Percentiles rank a stretch among this genome's conserved stretches.
These are phyloP conservation scores for Drosophila fulvimacula DNA, from an alignment of 2,888 invertebrate species.

Conservation along the genomic window DNA sequence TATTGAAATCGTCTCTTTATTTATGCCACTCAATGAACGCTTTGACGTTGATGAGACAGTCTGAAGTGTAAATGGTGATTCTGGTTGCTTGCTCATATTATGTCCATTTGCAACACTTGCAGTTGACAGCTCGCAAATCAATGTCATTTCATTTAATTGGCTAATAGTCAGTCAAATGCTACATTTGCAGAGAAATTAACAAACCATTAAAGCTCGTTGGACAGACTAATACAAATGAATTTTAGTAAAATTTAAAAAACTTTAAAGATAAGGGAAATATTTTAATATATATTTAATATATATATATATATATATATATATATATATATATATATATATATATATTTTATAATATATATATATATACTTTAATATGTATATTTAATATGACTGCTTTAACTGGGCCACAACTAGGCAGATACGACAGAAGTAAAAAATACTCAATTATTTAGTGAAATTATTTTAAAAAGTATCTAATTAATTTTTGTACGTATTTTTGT, in stretches of 20 bases:
- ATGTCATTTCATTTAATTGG: slow-evolving; percentile 15
- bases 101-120: slow-evolving; percentile 35
- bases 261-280: too few relatives aligned
- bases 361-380: too few relatives aligned
- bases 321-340: too few relatives aligned
- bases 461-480: too few relatives aligned
- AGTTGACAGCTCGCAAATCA: slow-evolving; percentile 24
- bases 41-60: slow-evolving; percentile 17
- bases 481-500: too few relatives aligned
- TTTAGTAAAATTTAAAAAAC: neutral
- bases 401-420: too few relatives aligned
- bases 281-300: too few relatives aligned
- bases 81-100: neutral
- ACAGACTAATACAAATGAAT: neutral
- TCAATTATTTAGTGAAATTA: too few relatives aligned
- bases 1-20: slow-evolving; percentile 71
- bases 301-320: too few relatives aligned
- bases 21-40: slow-evolving; percentile 51
- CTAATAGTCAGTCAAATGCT: neutral
- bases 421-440: too few relatives aligned
- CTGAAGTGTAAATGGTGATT: slow-evolving; percentile 31
- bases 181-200: neutral
- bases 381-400: too few relatives aligned
- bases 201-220: neutral
- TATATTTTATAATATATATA: too few relatives aligned